Percentiles rank a stretch among this genome's conserved stretches.
Conservation (phyloP, 2,797 vertebrate species). For the Staurois parvus region DNA sequence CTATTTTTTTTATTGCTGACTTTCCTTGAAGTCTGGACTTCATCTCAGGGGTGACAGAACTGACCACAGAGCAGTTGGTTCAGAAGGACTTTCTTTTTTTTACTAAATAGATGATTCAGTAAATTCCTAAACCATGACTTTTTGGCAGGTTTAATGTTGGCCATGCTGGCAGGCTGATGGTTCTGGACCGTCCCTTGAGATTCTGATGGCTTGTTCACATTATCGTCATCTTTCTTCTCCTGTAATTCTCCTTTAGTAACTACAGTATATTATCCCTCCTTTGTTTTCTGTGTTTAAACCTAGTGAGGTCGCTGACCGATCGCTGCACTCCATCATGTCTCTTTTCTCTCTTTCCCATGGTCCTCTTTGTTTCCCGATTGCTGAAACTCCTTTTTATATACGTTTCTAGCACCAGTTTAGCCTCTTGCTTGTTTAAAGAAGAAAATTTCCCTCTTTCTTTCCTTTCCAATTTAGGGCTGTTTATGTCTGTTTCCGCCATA, state of each 20-base stretch:
- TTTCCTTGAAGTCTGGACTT: conserved; percentile 19
- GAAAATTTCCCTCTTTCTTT: conserved; percentile 72
- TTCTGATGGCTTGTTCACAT: conserved; percentile 26
- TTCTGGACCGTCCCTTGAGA: background rate
- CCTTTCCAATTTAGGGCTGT: background rate
- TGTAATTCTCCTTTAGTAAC: background rate
- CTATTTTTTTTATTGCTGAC: conserved; percentile 67
- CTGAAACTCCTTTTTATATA: conserved; percentile 80
- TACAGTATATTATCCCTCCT: background rate
- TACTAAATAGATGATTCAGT: conserved; percentile 76
- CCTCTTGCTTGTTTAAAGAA: conserved; percentile 78
- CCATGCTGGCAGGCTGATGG: background rate
- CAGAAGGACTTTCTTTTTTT: conserved; percentile 53
- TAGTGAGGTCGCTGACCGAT: conserved; percentile 76
- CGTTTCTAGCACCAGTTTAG: conserved; percentile 80
- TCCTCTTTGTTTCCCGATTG: conserved; percentile 62
- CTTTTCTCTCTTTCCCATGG: conserved; percentile 65
- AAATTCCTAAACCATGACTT: conserved; percentile 78
- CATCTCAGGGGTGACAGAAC: background rate
- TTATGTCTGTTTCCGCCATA: conserved; percentile 13
- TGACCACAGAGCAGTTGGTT: background rate
- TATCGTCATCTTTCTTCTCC: background rate
- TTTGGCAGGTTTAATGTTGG: conserved; percentile 8
- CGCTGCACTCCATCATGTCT: conserved; percentile 59
- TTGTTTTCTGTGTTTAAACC: conserved; percentile 20